Evolutionary conservation across 2,797 vertebrate species (phyloP).

Genomic region (Sebastes trivittatus): DNA sequence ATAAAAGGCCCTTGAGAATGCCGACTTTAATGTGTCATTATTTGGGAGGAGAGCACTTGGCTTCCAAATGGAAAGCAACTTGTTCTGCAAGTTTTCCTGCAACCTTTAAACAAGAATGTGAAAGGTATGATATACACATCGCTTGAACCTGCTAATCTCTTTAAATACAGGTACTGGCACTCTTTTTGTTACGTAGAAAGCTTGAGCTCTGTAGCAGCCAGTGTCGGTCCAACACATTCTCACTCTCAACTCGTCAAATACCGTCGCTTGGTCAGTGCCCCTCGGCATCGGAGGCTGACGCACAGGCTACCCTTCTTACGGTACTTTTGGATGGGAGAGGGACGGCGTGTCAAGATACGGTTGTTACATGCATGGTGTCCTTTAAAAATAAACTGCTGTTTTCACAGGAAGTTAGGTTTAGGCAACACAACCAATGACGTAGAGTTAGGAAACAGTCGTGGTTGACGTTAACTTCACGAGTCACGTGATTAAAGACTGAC

Average conservation of each 20-base stretch:
- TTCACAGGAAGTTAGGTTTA: too few relatives aligned
- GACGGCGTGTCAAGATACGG: too few relatives aligned
- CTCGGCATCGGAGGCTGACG: too few relatives aligned
- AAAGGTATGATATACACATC: not conserved
- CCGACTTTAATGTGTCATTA: conserved; percentile 68
- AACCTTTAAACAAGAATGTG: not conserved
- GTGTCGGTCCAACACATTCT: not conserved
- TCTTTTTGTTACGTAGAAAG: not conserved
- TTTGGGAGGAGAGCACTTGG: conserved; percentile 52
- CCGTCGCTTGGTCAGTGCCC: not conserved
- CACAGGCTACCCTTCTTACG: too few relatives aligned
- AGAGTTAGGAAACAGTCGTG: too few relatives aligned
- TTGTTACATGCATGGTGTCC: too few relatives aligned
- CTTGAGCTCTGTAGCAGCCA: not conserved
- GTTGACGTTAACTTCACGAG: too few relatives aligned
- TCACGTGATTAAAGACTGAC: too few relatives aligned
- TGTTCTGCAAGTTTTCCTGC: conserved; percentile 13
- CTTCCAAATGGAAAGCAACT: conserved; percentile 3
- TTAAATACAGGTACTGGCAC: not conserved
- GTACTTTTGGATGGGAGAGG: too few relatives aligned
- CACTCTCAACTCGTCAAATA: not conserved
- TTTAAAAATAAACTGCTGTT: too few relatives aligned
- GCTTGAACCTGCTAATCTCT: not conserved
- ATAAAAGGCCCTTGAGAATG: conserved; percentile 71
- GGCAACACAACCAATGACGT: too few relatives aligned